Conservation (phyloP, 2,113 vertebrate genomes). For the Camelus dromedarius region DNA sequence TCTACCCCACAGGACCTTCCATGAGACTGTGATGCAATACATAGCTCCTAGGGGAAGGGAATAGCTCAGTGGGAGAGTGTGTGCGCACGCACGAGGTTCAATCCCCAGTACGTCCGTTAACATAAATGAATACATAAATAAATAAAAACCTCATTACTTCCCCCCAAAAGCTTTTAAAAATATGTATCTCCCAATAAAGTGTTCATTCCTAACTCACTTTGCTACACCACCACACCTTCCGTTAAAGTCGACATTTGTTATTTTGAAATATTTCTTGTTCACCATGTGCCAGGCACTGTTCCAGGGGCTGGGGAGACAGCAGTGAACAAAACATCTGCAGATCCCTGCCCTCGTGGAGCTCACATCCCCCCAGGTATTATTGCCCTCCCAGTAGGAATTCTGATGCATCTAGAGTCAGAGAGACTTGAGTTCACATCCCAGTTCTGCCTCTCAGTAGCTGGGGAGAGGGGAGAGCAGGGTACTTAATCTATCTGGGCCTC, state of each 20-base stretch:
- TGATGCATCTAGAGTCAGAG: neutral
- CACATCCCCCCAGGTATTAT: neutral
- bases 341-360: accelerated
- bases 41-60: neutral
- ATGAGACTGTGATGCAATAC: neutral
- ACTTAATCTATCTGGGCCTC: neutral
- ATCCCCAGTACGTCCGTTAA: too few relatives aligned
- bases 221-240: neutral
- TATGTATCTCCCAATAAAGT: neutral
- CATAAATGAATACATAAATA: too few relatives aligned
- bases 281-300: neutral
- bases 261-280: neutral
- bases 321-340: neutral
- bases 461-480: too few relatives aligned
- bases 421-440: neutral
- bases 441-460: slow-evolving; percentile 31
- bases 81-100: too few relatives aligned
- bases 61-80: too few relatives aligned
- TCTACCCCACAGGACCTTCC: neutral
- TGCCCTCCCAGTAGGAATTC: neutral
- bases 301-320: neutral
- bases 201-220: slow-evolving; percentile 5
- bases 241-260: neutral
- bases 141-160: too few relatives aligned
- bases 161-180: neutral